These are phyloP conservation scores for Embidobia sp. DNA, from an alignment of 2,888 invertebrate genomes.

Conservation along the genomic window DNA sequence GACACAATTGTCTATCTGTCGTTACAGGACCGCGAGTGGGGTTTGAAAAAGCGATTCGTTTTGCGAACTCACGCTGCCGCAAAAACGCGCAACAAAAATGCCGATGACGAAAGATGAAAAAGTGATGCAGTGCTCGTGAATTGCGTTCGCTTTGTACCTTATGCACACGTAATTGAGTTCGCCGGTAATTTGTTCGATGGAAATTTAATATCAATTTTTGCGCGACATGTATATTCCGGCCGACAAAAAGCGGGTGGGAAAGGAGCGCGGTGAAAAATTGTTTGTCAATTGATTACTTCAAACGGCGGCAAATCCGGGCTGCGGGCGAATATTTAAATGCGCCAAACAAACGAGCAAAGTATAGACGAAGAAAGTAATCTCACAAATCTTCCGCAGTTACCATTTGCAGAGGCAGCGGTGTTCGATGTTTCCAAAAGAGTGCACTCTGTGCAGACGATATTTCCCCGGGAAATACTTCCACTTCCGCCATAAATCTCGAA, in stretches of 20 bases:
- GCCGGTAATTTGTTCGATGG: neutral
- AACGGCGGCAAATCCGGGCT: slow-evolving; percentile 44
- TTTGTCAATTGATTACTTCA: slow-evolving; percentile 54
- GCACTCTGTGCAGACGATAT: slow-evolving; percentile 73
- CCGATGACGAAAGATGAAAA: too few relatives aligned
- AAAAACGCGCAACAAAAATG: too few relatives aligned
- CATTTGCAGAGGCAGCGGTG: slow-evolving; percentile 67
- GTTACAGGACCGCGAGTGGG: too few relatives aligned
- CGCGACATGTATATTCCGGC: slow-evolving; percentile 14
- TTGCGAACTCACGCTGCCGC: too few relatives aligned
- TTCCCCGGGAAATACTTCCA: slow-evolving; percentile 76
- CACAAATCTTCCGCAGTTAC: slow-evolving; percentile 74
- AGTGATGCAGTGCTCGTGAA: too few relatives aligned
- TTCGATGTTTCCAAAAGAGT: slow-evolving; percentile 77
- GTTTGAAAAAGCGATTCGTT: too few relatives aligned
- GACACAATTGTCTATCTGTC: too few relatives aligned
- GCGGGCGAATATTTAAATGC: slow-evolving; percentile 58
- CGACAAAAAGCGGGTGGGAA: slow-evolving; percentile 13
- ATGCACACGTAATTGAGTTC: neutral
- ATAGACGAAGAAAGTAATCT: slow-evolving; percentile 67
- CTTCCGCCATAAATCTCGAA: slow-evolving; percentile 76
- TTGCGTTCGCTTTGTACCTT: neutral
- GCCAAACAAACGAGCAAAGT: slow-evolving; percentile 54
- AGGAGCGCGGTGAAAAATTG: slow-evolving; percentile 43
- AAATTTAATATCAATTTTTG: slow-evolving; percentile 28